These are phyloP conservation scores for Neodiprion pinetum DNA, from an alignment of 1,140 invertebrate species.

Conservation along the genomic window DNA sequence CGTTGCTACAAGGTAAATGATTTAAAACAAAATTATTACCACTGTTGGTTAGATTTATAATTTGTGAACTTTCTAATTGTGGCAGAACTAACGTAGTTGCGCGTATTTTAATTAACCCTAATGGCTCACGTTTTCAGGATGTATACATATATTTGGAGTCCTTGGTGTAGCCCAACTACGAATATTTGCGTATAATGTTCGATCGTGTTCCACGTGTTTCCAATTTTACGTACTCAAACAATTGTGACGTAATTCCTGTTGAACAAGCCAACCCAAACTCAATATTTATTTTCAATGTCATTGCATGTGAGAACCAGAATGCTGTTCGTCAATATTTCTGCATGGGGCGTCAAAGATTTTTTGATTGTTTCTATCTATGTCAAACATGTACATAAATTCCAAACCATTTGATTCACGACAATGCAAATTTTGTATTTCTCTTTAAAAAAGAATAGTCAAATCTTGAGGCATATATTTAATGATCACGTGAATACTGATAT, in stretches of 20 bases:
- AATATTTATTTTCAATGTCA: constrained; percentile 52
- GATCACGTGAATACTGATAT: constrained; percentile 42
- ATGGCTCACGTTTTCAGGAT: no score
- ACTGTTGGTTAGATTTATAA: no score
- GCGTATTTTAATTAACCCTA: no score
- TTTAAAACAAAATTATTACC: no score
- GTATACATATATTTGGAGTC: no score
- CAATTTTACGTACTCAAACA: constrained; percentile 28
- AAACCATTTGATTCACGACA: constrained; percentile 50
- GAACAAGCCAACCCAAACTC: constrained; percentile 33
- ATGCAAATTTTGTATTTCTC: constrained; percentile 45
- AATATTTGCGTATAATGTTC: no score
- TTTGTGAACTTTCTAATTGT: no score
- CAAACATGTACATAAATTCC: constrained; percentile 28
- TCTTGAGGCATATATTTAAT: constrained; percentile 12
- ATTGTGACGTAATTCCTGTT: constrained; percentile 30
- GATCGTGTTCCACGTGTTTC: no score
- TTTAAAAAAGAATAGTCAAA: constrained; percentile 32
- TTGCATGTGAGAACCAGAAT: constrained; percentile 44
- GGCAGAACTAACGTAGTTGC: no score
- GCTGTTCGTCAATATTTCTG: constrained; percentile 46
- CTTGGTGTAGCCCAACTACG: no score
- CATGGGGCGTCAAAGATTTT: constrained; percentile 46
- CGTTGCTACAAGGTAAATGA: no score
- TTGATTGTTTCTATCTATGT: constrained; percentile 44